Conservation (phyloP, 2,113 vertebrate genomes). For the Bucco capensis region DNA sequence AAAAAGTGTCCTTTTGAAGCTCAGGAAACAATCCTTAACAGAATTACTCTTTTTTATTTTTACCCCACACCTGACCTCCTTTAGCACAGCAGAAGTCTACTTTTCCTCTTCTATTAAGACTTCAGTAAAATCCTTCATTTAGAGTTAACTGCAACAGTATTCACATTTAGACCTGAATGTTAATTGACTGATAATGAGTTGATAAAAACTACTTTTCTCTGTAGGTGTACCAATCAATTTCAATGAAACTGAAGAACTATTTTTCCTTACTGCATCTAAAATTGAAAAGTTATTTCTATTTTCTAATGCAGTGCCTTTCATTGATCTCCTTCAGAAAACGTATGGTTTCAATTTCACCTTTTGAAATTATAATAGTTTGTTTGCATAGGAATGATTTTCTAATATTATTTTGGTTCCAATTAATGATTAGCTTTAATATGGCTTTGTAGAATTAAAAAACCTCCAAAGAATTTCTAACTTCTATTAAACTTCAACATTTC, state of each 20-base stretch:
- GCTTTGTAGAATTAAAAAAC: constrained; percentile 70
- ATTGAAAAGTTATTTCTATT: constrained; percentile 90
- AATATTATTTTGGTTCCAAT: constrained; percentile 76
- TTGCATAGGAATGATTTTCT: constrained; percentile 86
- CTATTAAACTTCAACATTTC: constrained; percentile 76
- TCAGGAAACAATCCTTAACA: neutral
- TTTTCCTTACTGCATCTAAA: constrained; percentile 79
- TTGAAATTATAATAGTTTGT: constrained; percentile 75
- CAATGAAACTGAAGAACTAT: constrained; percentile 73
- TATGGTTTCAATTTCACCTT: constrained; percentile 80
- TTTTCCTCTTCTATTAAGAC: constrained; percentile 83
- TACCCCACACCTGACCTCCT: constrained; percentile 68
- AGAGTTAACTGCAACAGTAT: constrained; percentile 86
- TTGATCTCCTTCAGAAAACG: constrained; percentile 81
- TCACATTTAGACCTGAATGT: constrained; percentile 89
- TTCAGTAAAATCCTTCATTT: constrained; percentile 85
- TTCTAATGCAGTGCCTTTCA: constrained; percentile 88
- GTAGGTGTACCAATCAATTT: constrained; percentile 89
- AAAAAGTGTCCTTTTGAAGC: neutral
- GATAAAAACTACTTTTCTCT: constrained; percentile 82
- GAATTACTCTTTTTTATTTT: constrained; percentile 1
- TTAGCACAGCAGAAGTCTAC: constrained; percentile 76
- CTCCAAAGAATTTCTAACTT: constrained; percentile 64
- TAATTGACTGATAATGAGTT: constrained; percentile 94
- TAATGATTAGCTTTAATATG: constrained; percentile 76